These are phyloP conservation scores for Neosilurus hyrtlii DNA, from an alignment of 2,797 vertebrate genomes.

Conservation along the genomic window DNA sequence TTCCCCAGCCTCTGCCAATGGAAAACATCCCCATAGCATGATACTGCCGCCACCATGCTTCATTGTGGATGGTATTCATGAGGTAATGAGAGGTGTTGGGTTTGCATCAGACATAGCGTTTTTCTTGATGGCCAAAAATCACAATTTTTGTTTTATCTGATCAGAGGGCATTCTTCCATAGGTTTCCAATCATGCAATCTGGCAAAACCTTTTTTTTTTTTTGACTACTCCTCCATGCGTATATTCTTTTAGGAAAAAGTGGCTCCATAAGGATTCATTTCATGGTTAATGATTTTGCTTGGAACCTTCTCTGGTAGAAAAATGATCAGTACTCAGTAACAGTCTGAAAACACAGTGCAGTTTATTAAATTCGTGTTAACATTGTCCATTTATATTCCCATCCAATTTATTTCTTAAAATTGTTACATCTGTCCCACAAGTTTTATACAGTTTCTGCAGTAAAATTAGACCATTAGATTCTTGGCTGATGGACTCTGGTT, in stretches of 20 bases:
- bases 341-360: neutral
- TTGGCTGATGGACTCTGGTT: slow-evolving; percentile 39
- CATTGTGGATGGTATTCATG: too few species aligned
- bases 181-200: too few species aligned
- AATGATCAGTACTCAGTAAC: neutral
- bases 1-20: too few species aligned
- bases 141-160: too few species aligned
- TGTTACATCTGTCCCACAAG: neutral
- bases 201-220: too few species aligned
- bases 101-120: too few species aligned
- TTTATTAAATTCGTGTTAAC: neutral
- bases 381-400: neutral
- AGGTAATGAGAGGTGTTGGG: too few species aligned
- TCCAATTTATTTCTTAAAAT: slow-evolving; percentile 12
- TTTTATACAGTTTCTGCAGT: slow-evolving; percentile 21
- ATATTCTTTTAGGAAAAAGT: neutral
- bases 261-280: neutral
- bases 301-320: neutral
- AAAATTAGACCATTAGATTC: slow-evolving; percentile 27
- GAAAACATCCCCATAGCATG: too few species aligned
- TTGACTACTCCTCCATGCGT: neutral
- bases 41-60: too few species aligned
- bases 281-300: neutral
- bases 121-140: too few species aligned
- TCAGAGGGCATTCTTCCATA: too few species aligned